Evolutionary conservation across 2,888 invertebrate species (phyloP), one percentile per base, ranked within the genome.

Genomic region (Athalia cordata): DNA sequence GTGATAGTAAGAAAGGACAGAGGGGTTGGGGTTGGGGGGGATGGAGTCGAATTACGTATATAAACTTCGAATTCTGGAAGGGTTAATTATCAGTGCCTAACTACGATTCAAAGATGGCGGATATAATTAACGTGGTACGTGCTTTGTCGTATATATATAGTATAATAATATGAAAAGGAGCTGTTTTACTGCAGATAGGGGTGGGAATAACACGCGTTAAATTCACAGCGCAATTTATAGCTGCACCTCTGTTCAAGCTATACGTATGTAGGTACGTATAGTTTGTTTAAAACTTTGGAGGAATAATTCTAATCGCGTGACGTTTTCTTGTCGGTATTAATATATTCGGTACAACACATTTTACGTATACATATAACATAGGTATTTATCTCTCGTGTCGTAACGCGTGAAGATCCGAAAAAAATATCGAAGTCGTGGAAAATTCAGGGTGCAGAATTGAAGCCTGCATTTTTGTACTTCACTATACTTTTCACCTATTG

Each of bases 231-330:
- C 9, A 52, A 67, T 67, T 49, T 50, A 50, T 67, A 67, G 13
- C 50, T 50, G 52, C 55, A 52, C 52, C 29, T 43, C 11, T 5
- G 5, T 3, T 29, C 0, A 9, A 0, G 5, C 11, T 8, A 4
- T 50, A 5, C 9, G 43, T 5, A 3, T 62, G 11, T 13, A 50
- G 11, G n/a, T 29, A 50, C 52, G 4, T 67, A 64, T 64, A 52
- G 50, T 49, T 8, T 7, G 43, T 15, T 49, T 47, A 49, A 47
- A 52, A 67, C 11, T 67, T 67, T 50, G 9, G 5, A 5, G 52
- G 29, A 67, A 67, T 67, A 67, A 67, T 67, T 67, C 43, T 11
- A 8, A 4, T 67, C 67, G 67, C 67, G 67, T 67, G 67, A 67
- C 5, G 9, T 15, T n/a, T 15, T 50, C 15, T 15, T 49, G 50